Conservation (phyloP, 1,140 invertebrate species). For the Akabosia matsudoensis region DNA sequence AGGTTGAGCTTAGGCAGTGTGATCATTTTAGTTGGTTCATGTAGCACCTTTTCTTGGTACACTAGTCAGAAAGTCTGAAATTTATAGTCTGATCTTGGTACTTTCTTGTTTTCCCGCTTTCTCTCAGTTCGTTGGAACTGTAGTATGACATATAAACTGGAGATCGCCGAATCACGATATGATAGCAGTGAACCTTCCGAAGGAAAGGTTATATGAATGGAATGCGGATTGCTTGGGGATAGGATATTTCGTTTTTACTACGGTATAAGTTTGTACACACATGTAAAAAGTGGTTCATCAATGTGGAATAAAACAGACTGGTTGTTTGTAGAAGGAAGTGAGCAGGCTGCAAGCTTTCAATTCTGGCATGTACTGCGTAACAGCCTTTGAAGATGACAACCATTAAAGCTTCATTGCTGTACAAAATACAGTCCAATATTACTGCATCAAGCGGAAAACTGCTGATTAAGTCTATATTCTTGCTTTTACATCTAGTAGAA, state of each 20-base stretch:
- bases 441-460: neutral
- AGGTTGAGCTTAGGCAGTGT: no score
- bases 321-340: neutral
- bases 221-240: neutral
- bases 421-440: neutral
- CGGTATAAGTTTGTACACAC: neutral
- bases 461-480: neutral
- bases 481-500: neutral
- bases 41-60: neutral
- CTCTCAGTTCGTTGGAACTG: neutral
- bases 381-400: neutral
- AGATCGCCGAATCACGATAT: neutral
- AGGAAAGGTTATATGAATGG: neutral
- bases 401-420: neutral
- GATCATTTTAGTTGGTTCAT: conserved; percentile 9
- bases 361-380: neutral
- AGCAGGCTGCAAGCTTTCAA: neutral
- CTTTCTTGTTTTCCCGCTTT: neutral
- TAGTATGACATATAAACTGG: neutral
- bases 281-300: neutral
- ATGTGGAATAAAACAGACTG: neutral
- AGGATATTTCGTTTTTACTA: neutral
- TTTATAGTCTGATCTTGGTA: no score
- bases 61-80: no score
- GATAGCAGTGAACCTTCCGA: neutral